Percentiles rank a stretch among this genome's conserved stretches.
Conservation (phyloP, 2,113 vertebrate genomes). For the Marmota monax region DNA sequence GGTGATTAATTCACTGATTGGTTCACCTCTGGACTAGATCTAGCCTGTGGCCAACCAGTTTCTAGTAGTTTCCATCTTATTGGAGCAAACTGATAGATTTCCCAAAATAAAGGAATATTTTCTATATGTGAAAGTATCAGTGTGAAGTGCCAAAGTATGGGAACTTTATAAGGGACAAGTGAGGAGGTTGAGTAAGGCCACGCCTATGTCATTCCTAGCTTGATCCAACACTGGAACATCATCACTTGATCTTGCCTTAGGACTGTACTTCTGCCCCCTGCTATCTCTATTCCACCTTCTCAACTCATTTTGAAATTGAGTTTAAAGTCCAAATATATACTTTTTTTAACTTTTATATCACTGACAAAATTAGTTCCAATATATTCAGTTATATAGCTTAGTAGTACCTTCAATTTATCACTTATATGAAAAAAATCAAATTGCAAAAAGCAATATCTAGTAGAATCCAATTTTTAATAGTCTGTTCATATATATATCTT, state of each 20-base stretch:
- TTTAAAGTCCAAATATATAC: not conserved
- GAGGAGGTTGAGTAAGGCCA: not conserved
- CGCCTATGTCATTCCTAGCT: not conserved
- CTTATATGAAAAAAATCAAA: not conserved
- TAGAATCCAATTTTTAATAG: constrained; percentile 16
- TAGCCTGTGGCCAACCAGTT: not conserved
- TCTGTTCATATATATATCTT: not conserved
- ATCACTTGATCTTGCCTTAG: not conserved
- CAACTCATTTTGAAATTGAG: not conserved
- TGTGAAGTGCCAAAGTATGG: not conserved
- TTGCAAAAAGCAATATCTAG: not conserved
- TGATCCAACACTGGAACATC: not conserved
- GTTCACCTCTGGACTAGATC: not conserved
- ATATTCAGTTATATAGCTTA: not conserved
- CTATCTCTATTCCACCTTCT: not conserved
- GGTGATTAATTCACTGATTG: too few relatives aligned
- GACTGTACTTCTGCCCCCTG: not conserved
- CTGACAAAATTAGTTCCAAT: not conserved
- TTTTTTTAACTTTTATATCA: not conserved
- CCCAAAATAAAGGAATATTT: not conserved
- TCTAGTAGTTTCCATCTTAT: not conserved
- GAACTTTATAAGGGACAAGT: not conserved
- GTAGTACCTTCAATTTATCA: not conserved
- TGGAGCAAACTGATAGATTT: not conserved
- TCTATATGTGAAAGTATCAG: not conserved